These are phyloP conservation scores for Oxyruncus cristatus DNA, from an alignment of 2,113 vertebrate species.

Conservation along the genomic window DNA sequence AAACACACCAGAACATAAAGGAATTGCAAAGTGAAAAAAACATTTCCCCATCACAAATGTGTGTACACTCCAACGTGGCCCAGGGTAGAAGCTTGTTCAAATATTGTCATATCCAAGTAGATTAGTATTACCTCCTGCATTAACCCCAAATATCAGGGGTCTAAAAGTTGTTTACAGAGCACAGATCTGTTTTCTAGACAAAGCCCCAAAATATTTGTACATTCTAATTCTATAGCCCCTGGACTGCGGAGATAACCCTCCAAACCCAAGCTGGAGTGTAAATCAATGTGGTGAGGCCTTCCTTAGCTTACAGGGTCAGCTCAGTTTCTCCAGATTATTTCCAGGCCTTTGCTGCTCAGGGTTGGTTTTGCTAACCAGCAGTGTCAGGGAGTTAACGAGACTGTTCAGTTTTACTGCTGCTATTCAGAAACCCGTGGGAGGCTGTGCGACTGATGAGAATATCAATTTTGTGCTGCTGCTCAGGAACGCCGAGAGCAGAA, in stretches of 20 bases:
- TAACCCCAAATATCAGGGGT: not conserved
- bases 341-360: not conserved
- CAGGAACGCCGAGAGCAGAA: not conserved
- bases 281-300: not conserved
- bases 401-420: constrained; percentile 43
- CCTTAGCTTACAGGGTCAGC: not conserved
- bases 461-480: constrained; percentile 6
- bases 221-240: not conserved
- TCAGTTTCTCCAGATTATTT: not conserved
- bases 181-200: not conserved
- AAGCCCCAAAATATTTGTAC: not conserved
- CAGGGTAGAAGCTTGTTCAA: not conserved
- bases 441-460: constrained; percentile 42
- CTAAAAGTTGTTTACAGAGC: not conserved
- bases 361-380: constrained; percentile 2
- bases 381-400: not conserved
- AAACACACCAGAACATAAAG: not conserved
- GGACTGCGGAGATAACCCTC: not conserved
- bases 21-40: not conserved
- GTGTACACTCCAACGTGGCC: not conserved
- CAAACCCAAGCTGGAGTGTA: not conserved
- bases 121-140: not conserved
- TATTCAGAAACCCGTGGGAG: constrained; percentile 28
- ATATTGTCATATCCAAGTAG: not conserved
- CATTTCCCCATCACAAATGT: not conserved